Conservation (phyloP, 2,888 invertebrate species). For the Synergus gifuensis region DNA sequence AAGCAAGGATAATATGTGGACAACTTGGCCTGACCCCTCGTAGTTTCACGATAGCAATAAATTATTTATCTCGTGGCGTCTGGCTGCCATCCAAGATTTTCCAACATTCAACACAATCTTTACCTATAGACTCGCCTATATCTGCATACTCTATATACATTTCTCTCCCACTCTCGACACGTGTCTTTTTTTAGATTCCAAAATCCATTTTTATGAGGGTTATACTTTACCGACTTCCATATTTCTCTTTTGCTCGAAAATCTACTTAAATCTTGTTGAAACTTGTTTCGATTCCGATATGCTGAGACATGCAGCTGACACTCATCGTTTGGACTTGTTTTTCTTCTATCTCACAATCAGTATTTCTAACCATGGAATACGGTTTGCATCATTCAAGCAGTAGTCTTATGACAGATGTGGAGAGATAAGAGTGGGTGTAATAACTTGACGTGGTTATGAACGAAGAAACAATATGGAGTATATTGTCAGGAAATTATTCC, state of each 20-base stretch:
- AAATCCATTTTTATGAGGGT: background rate
- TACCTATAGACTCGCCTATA: background rate
- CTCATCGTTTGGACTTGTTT: background rate
- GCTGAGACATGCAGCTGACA: too few relatives aligned
- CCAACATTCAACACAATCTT: constrained; percentile 44
- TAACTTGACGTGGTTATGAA: constrained; percentile 11
- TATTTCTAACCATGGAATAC: background rate
- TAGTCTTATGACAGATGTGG: constrained; percentile 2
- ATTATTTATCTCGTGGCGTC: constrained; percentile 52
- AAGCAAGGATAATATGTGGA: constrained; percentile 13
- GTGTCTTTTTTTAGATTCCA: background rate
- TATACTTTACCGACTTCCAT: background rate
- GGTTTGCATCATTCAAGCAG: background rate
- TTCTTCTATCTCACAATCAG: background rate
- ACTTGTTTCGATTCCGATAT: too few relatives aligned
- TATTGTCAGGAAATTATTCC: constrained; percentile 13
- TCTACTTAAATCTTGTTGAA: background rate
- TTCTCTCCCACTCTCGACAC: background rate
- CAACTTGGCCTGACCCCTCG: constrained; percentile 27
- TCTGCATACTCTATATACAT: constrained; percentile 16
- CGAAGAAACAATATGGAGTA: constrained; percentile 28
- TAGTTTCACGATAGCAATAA: constrained; percentile 43
- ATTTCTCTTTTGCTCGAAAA: background rate
- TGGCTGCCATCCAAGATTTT: constrained; percentile 53
- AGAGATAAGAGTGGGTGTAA: constrained; percentile 20